These are phyloP conservation scores for Telenomus remus DNA, from an alignment of 1,140 invertebrate genomes.

Conservation along the genomic window DNA sequence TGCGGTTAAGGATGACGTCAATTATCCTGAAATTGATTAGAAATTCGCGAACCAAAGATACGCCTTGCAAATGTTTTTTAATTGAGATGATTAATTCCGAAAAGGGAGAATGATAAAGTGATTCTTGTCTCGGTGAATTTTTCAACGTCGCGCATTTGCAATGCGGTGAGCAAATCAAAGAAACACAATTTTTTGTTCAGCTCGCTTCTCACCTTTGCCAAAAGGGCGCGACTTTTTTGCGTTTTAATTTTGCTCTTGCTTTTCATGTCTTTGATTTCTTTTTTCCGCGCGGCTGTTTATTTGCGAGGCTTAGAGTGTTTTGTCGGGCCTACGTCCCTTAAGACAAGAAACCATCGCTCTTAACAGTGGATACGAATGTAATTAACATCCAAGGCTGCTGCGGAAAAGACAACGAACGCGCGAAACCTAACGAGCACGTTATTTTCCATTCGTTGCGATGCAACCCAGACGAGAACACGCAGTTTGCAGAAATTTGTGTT, in stretches of 20 bases:
- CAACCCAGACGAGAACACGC: neutral
- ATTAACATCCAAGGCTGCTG: slow-evolving; percentile 41
- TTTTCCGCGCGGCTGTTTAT: slow-evolving; percentile 3
- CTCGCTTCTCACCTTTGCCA: neutral
- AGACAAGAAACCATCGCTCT: slow-evolving; percentile 18
- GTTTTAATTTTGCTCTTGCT: slow-evolving; percentile 1
- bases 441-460: slow-evolving; percentile 18
- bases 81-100: too few species aligned
- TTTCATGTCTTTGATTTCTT: slow-evolving; percentile 7
- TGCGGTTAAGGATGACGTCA: slow-evolving; percentile 18
- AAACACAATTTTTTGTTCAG: neutral
- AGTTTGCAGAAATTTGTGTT: slow-evolving; percentile 1
- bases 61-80: too few species aligned
- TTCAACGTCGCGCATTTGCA: too few species aligned
- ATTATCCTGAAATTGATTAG: slow-evolving; percentile 31
- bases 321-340: slow-evolving; percentile 20
- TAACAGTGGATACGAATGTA: slow-evolving; percentile 41
- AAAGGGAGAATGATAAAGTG: too few species aligned
- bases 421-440: slow-evolving; percentile 19
- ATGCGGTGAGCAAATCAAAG: too few species aligned
- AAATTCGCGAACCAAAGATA: neutral
- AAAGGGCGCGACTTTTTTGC: slow-evolving; percentile 2
- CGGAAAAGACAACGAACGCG: slow-evolving; percentile 12
- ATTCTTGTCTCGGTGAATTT: too few species aligned
- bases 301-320: slow-evolving; percentile 23